Evolutionary conservation across 2,797 vertebrate genomes (phyloP).

Genomic region (Cryptoblepharus egeriae): DNA sequence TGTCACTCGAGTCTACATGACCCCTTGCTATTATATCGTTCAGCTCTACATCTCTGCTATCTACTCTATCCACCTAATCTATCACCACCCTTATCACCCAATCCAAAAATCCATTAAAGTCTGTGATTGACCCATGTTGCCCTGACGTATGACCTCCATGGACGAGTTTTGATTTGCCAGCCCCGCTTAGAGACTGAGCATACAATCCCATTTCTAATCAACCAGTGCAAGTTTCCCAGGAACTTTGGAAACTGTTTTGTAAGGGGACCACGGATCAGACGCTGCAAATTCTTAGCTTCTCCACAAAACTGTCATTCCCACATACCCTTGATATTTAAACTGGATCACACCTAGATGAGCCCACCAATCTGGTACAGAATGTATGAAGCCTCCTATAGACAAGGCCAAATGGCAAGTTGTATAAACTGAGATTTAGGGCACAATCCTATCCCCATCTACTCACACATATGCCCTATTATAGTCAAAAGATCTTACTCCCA

Average conservation of each 20-base stretch:
- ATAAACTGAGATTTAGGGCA: no score
- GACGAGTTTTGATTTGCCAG: background rate
- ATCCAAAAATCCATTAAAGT: background rate
- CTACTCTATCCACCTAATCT: constrained; percentile 10
- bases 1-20: no score
- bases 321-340: background rate
- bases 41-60: constrained; percentile 12
- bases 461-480: no score
- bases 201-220: background rate
- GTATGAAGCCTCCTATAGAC: background rate
- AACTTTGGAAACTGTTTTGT: background rate
- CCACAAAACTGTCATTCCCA: background rate
- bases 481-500: no score
- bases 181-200: no score
- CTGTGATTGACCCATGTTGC: background rate
- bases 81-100: background rate
- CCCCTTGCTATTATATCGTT: background rate
- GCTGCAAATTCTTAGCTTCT: background rate
- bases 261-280: no score
- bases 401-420: background rate
- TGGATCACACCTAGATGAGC: background rate
- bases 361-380: background rate
- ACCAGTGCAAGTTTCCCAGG: background rate
- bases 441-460: no score
- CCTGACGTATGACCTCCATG: background rate